Evolutionary conservation across 1,140 invertebrate genomes (phyloP).

Genomic region (Drosophila punjabiensis): DNA sequence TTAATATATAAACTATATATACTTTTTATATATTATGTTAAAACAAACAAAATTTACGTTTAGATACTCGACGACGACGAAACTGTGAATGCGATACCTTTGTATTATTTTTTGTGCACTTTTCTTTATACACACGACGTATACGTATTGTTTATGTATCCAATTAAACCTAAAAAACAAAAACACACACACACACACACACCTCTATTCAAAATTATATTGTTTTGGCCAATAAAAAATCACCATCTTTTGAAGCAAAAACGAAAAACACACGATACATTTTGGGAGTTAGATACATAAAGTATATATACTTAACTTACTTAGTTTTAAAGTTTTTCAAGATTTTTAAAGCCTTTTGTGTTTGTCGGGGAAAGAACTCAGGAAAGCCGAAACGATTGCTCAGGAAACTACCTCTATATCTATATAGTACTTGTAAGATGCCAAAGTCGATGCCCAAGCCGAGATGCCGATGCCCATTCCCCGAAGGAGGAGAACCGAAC

Average conservation of each 20-base stretch:
- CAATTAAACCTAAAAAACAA: constrained; percentile 30
- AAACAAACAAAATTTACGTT: constrained; percentile 77
- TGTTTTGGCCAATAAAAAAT: constrained; percentile 49
- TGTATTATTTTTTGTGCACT: constrained; percentile 80
- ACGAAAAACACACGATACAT: background rate
- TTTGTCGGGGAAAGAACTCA: constrained; percentile 20
- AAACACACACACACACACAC: background rate
- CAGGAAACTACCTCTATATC: constrained; percentile 11
- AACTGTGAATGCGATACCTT: constrained; percentile 76
- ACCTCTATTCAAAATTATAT: constrained; percentile 71
- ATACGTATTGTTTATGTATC: constrained; percentile 60
- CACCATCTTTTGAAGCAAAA: constrained; percentile 40
- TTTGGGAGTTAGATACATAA: constrained; percentile 25
- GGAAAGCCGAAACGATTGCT: constrained; percentile 26
- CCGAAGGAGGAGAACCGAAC: constrained; percentile 12
- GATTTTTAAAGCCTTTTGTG: constrained; percentile 12
- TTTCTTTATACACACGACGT: constrained; percentile 37
- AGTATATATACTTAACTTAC: constrained; percentile 3
- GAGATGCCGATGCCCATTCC: constrained; percentile 14
- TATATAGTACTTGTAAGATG: constrained; percentile 16
- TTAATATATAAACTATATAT: constrained; percentile 40
- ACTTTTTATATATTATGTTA: constrained; percentile 43
- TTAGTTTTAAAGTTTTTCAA: background rate
- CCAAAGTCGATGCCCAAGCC: constrained; percentile 14
- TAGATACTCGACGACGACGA: constrained; percentile 51